Base-by-base conservation (phyloP, 2,888 invertebrate species). In the Cosmopolites sordidus region DNA sequence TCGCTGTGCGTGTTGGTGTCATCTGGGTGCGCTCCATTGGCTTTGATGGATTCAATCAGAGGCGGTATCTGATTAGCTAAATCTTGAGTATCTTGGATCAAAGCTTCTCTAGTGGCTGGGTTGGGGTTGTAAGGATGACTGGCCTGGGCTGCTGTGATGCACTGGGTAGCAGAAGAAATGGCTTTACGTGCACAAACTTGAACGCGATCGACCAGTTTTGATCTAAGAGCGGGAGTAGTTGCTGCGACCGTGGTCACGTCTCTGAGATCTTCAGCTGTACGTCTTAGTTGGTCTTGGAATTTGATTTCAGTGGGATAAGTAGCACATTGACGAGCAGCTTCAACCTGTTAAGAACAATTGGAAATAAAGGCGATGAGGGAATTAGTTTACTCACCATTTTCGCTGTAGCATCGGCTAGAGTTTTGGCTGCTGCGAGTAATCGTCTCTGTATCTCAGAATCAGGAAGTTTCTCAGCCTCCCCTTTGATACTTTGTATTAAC, bases 351-450 rank as follows among this genome's bases (percentile, higher is more conserved):
- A 14, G 16, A 9, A 11, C 14, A 37, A 8, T 16, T 30, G 30
- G n/a, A 33, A 43, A 16, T 38, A 37, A 33, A 11, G 1, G 3
- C 5, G 4, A 12, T 33, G 2, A 33, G 3, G 11, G 5, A 6
- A 33, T n/a, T 33, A 2, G n/a, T 12, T 9, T 12, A 33, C 41
- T n/a, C 16, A 98, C 97, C 87, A 99, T 89, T 62, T 89, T 83
- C 0, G 96, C 92, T 0, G 99, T 99, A 1, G 98, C 98, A 73
- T 98, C 97, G 0, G 98, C 98, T 40, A 92, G 71, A 51, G 90
- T 82, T 71, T 96, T 96, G 12, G 99, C 99, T 0, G 99, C 99
- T 0, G 93, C 93, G 41, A 99, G 74, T 46, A 99, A 75, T 51
- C 91, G 83, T 59, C 91, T 84, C 66, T 96, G 95, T n/a, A 88